Evolutionary conservation across 2,888 invertebrate genomes (phyloP), one percentile per base, ranked within the genome.

Genomic region (Luperina nickerlii): DNA sequence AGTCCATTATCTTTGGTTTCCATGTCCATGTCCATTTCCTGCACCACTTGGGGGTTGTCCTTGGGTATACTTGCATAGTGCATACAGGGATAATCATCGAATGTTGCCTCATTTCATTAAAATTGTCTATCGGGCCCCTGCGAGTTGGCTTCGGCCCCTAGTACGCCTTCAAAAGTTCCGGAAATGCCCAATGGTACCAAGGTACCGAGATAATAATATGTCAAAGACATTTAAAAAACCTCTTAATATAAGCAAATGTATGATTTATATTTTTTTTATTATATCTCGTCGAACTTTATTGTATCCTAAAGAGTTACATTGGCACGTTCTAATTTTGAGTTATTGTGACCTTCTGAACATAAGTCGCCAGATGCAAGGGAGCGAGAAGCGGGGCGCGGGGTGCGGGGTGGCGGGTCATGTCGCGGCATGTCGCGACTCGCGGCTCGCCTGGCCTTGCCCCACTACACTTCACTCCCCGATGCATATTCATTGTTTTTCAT

Each of bases 401-500:
- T 0, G 78, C 20, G 32, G 60, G 18, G 42, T 0, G 32, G 38
- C 13, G 32, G 24, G 18, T 2, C 71, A 11, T 32, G 51, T 54
- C 24, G 45, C 5, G 38, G 32, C 68, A 27, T 27, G 81, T n/a
- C 62, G 80, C 51, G 54, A 24, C 63, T 32, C 54, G 63, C 51
- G 54, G 27, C 63, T 32, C 54, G 63, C 57, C 74, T 79, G 83
- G 86, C 87, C 88, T 86, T 87, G 81, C 62, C 74, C 78, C 72
- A 76, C 60, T 79, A 51, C 81, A 76, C 72, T 73, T 60, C 38
- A 32, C 48, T 60, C 70, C 66, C 66, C 70, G 67, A 82, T 84
- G 75, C 84, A 86, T 86, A 83, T 82, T 79, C 54, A 81, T 78
- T 62, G n/a, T 42, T 65, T 74, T 87, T 79, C 48, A 66, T 79